phyloP scores from a whole-genome alignment of 2,888 invertebrate genomes.

The Meteorus cinctellus region DNA sequence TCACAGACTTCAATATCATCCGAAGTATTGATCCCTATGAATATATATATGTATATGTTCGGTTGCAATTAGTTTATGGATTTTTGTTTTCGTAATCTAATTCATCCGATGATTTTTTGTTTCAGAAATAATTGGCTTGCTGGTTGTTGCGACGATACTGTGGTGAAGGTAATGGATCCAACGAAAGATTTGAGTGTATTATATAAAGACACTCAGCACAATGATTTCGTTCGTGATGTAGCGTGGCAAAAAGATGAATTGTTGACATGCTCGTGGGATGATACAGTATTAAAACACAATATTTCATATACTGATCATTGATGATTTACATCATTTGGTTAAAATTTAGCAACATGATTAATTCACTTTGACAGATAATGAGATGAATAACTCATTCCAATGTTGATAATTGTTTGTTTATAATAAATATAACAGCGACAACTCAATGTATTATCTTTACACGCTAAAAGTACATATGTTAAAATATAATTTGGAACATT shows the following conservation, averaged over 20 bases:
- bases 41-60: background rate
- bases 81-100: background rate
- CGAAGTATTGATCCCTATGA: conserved; percentile 54
- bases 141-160: conserved; percentile 73
- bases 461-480: background rate
- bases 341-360: background rate
- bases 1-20: conserved; percentile 71
- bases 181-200: conserved; percentile 65
- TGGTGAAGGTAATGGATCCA: conserved; percentile 73
- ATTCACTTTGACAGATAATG: background rate
- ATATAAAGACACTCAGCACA: conserved; percentile 74
- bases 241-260: conserved; percentile 75
- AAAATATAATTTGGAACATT: background rate
- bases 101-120: conserved; percentile 29
- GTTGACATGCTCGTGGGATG: conserved; percentile 78
- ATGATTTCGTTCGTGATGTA: conserved; percentile 76
- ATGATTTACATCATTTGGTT: background rate
- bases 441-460: background rate
- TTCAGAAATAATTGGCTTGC: conserved; percentile 71
- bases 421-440: background rate
- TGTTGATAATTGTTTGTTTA: background rate
- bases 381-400: background rate
- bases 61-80: background rate
- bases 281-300: conserved; percentile 71
- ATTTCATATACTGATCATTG: conserved; percentile 47